Evolutionary conservation across 2,113 vertebrate species (phyloP).

Genomic region (Alces alces): DNA sequence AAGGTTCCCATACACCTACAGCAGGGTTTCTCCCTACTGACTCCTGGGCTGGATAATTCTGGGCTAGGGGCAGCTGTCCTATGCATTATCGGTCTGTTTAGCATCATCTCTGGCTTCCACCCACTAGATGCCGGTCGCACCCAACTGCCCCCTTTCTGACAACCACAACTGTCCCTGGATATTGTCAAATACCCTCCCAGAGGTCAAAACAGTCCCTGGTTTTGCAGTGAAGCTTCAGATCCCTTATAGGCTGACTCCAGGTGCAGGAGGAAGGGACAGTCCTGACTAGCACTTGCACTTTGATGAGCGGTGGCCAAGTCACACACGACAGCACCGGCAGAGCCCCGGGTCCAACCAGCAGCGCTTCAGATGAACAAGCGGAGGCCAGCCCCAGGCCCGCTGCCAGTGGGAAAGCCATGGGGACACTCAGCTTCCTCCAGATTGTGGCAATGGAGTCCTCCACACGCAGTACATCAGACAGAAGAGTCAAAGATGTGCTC

Average conservation of each 20-base stretch:
- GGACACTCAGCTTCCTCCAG: neutral
- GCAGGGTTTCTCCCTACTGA: neutral
- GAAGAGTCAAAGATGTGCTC: neutral
- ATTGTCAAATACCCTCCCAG: neutral
- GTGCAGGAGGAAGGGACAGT: neutral
- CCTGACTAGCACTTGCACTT: neutral
- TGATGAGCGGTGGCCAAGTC: neutral
- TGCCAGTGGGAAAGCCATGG: neutral
- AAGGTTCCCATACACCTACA: neutral
- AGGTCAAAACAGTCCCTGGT: neutral
- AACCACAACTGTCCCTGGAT: neutral
- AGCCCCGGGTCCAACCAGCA: neutral
- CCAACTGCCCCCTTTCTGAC: neutral
- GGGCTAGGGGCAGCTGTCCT: neutral
- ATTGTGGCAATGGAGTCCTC: fast-evolving
- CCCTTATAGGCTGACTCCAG: neutral
- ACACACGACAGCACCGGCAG: neutral
- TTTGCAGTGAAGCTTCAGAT: neutral
- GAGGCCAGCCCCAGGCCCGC: neutral
- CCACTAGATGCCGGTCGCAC: neutral
- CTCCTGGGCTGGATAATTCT: neutral
- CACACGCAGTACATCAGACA: neutral
- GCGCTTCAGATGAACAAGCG: neutral
- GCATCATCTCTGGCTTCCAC: neutral
- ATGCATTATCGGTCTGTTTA: neutral